Evolutionary conservation across 2,113 vertebrate species (phyloP), one percentile per base, ranked within the genome.

Genomic region (Corythoichthys intestinalis): DNA sequence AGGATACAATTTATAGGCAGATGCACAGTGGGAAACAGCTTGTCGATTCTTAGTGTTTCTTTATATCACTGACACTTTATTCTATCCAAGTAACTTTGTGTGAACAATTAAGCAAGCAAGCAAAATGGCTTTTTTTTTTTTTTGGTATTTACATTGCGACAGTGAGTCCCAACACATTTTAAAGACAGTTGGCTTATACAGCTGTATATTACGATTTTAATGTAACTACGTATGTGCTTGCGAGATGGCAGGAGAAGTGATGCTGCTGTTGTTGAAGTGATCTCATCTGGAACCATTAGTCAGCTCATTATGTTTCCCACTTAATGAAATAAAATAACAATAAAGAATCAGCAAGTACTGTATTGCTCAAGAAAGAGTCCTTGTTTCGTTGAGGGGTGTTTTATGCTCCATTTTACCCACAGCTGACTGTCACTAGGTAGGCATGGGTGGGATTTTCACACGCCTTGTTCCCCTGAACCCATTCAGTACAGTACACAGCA

Each of bases 401-500:
- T 28, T 74, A 77, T 71, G 56, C 70, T 79, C 64, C 13, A 11
- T 38, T 49, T 41, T 20, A 7, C 47, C 72, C 67, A 79, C 69
- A 79, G 81, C 70, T 79, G 78, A 79, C 57, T 69, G 79, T 79
- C 80, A 82, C 54, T 83, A 89, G 82, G 82, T 86, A 80, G 75
- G 81, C 83, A 79, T 69, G 86, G 86, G 86, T 79, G 80, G 84
- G 85, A 88, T 87, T 91, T 89, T 91, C 88, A 90, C 88, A 90
- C 82, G 86, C 81, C 80, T 83, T 65, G 50, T 76, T 86, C 88
- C 86, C 79, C 74, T 80, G 82, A 82, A 82, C 66, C 80, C 86
- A 81, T 89, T 91, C 87, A 86, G 87, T 88, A 89, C 89, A 89
- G 91, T 90, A 88, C 82, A 77, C 82, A 79, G 84, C 80, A 75